Evolutionary conservation across 2,888 invertebrate species (phyloP), one percentile per base, ranked within the genome.

Genomic region (Drosophila cyrtoloma): DNA sequence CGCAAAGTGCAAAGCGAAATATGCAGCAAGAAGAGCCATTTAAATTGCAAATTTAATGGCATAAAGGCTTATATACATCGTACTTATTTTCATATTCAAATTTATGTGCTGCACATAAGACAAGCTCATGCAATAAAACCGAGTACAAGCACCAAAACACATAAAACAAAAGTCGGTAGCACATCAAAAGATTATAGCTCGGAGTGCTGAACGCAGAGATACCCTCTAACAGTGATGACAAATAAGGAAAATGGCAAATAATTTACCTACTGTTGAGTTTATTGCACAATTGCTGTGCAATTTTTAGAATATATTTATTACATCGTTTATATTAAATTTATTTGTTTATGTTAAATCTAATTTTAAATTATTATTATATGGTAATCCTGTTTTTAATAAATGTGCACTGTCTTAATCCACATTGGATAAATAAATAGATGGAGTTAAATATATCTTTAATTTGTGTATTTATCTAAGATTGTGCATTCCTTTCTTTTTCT

Each of bases 71-170:
- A 22, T n/a, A 26, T 33, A 19, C 19, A 16, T 39, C 37, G 39
- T 28, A 14, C 55, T 32, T 50, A 51, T 47, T 9, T 26, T 26
- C 19, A 30, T 53, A 16, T 39, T 66, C 56, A 67, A 71, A 68
- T 86, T 84, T 84, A 89, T 81, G 81, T 55, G 86, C 74, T 74
- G 72, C 81, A 76, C 84, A 89, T 86, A 76, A 86, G 89, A 86
- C 70, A 84, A 62, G 68, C 65, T 47, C 73, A 22, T 14, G 66
- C 59, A 71, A 86, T 89, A 86, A 89, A 84, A 53, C 74, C 56
- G 64, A 68, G 53, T 50, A 53, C 37, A 61, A 61, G 60, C 79
- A 69, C 70, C 75, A 28, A 28, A 39, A 71, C 75, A 75, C 84
- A 73, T 86, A 84, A 86, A 81, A 81, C 52, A 50, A 59, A 63